Conservation (phyloP, 2,888 invertebrate genomes). For the Mythimna pallens region DNA sequence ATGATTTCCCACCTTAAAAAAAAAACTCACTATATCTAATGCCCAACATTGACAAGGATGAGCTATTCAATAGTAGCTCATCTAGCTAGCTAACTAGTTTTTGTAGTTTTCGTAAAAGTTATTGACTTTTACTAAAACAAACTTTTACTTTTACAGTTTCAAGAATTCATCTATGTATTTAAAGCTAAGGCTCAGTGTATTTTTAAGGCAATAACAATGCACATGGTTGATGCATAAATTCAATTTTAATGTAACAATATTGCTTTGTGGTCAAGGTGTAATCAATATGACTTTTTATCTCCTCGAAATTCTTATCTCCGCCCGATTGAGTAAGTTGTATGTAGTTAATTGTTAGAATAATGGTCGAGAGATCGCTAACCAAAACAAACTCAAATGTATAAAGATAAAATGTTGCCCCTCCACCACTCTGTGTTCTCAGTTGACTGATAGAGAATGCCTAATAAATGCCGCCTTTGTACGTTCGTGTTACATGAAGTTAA, state of each 20-base stretch:
- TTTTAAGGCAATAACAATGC: not conserved
- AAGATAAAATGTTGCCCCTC: too few relatives aligned
- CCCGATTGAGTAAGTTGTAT: not conserved
- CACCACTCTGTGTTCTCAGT: too few relatives aligned
- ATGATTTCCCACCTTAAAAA: too few relatives aligned
- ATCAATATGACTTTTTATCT: constrained; percentile 3
- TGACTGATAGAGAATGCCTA: too few relatives aligned
- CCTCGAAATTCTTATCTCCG: not conserved
- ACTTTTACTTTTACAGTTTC: too few relatives aligned
- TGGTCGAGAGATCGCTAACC: not conserved
- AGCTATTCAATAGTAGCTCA: not conserved
- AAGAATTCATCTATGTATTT: too few relatives aligned
- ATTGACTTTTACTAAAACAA: too few relatives aligned
- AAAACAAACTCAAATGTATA: not conserved
- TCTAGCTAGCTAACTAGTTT: too few relatives aligned
- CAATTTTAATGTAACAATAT: not conserved
- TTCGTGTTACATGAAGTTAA: too few relatives aligned
- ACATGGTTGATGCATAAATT: not conserved
- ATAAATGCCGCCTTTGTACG: too few relatives aligned
- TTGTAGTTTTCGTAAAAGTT: too few relatives aligned
- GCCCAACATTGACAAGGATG: not conserved
- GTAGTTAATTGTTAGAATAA: not conserved
- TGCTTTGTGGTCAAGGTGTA: not conserved
- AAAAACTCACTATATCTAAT: not conserved
- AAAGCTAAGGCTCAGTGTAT: too few relatives aligned